Conservation (phyloP, 2,113 vertebrate species). For the Thunnus maccoyii region DNA sequence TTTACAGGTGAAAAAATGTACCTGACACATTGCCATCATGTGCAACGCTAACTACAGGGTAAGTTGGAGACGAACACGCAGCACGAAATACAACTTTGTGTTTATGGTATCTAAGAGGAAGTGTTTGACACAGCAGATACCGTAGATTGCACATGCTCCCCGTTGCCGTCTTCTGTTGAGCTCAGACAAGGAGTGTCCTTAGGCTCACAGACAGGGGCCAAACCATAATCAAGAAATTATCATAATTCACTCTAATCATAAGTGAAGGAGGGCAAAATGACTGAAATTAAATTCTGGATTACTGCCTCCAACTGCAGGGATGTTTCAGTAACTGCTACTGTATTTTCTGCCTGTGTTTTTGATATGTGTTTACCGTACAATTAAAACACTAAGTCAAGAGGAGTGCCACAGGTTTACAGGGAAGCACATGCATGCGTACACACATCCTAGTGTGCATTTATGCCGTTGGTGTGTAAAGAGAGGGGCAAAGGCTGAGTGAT, state of each 20-base stretch:
- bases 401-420: slow-evolving; percentile 64
- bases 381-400: slow-evolving; percentile 67
- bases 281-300: slow-evolving; percentile 78
- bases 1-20: background rate
- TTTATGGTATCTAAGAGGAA: slow-evolving; percentile 38
- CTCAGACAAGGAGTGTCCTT: slow-evolving; percentile 76
- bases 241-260: slow-evolving; percentile 88
- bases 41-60: background rate
- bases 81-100: slow-evolving; percentile 12
- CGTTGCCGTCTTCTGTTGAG: slow-evolving; percentile 53
- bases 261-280: slow-evolving; percentile 76
- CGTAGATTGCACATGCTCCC: slow-evolving; percentile 41
- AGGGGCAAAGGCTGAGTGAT: slow-evolving; percentile 51
- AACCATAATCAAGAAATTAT: slow-evolving; percentile 87
- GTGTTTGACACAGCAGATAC: slow-evolving; percentile 34
- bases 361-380: slow-evolving; percentile 72
- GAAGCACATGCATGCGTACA: slow-evolving; percentile 21
- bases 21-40: slow-evolving; percentile 11
- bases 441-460: slow-evolving; percentile 58
- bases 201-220: slow-evolving; percentile 77
- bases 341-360: slow-evolving; percentile 64
- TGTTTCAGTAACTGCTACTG: slow-evolving; percentile 58
- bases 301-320: slow-evolving; percentile 65
- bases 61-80: slow-evolving; percentile 19
- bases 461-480: slow-evolving; percentile 63